Conservation (phyloP, 2,113 vertebrate genomes). For the Dendrocopos noguchii region DNA sequence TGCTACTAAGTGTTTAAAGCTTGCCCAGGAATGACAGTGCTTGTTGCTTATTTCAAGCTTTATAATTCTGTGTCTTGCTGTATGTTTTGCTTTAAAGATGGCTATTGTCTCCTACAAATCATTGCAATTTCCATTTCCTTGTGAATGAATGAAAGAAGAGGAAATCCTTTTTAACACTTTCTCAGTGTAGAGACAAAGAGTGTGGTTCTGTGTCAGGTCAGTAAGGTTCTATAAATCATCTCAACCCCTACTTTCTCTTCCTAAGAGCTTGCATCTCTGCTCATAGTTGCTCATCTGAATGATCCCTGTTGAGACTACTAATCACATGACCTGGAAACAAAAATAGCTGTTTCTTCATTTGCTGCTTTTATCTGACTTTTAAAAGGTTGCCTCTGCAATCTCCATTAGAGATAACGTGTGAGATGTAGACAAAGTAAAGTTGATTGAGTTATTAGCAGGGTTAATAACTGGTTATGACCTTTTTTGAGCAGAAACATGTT, state of each 20-base stretch:
- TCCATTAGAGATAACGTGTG: not conserved
- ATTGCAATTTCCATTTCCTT: not conserved
- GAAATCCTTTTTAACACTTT: not conserved
- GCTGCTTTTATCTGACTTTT: not conserved
- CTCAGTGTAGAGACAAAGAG: not conserved
- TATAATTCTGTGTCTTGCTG: not conserved
- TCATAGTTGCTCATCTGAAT: not conserved
- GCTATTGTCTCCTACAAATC: not conserved
- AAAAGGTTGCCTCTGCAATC: not conserved
- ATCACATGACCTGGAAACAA: not conserved
- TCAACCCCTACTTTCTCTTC: not conserved
- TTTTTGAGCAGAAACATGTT: not conserved
- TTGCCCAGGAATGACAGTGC: not conserved
- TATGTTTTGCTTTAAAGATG: not conserved
- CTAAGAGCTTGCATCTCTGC: not conserved
- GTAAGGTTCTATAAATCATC: not conserved
- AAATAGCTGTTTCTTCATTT: not conserved
- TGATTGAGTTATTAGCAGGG: constrained; percentile 5
- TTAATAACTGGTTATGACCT: constrained; percentile 11
- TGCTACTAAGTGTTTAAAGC: not conserved
- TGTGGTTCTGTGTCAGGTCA: not conserved
- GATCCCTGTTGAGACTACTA: not conserved
- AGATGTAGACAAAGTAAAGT: not conserved
- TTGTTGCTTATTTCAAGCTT: not conserved
- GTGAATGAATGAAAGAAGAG: not conserved